These are phyloP conservation scores for Limosa lapponica DNA, from an alignment of 2,797 vertebrate genomes.

Conservation along the genomic window DNA sequence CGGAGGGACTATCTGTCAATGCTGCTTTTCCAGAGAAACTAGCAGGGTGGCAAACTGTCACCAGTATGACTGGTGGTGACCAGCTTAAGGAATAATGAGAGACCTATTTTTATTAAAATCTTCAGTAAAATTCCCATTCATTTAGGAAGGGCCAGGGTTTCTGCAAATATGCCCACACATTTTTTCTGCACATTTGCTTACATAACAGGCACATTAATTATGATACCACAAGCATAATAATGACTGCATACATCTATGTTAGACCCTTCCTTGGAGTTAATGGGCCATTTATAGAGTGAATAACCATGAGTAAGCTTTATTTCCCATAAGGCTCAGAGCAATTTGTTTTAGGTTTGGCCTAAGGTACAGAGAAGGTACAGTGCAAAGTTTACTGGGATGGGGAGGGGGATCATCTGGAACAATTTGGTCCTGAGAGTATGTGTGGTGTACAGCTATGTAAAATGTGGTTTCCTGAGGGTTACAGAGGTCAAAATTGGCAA, in stretches of 20 bases:
- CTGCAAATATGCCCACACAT: accelerated
- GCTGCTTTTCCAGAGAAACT: background rate
- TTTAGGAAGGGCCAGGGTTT: background rate
- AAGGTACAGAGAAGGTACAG: background rate
- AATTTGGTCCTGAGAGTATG: background rate
- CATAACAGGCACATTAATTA: background rate
- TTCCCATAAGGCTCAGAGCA: background rate
- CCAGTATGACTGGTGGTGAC: background rate
- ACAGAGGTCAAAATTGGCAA: background rate
- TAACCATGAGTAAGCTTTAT: background rate
- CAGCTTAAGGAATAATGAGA: background rate
- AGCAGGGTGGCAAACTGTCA: background rate
- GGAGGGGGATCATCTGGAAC: background rate
- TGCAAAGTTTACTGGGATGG: background rate
- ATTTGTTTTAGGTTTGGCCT: background rate
- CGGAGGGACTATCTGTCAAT: background rate
- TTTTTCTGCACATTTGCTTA: background rate
- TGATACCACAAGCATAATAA: background rate
- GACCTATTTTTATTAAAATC: background rate
- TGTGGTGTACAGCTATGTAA: background rate
- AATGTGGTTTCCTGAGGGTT: background rate
- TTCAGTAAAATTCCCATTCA: background rate
- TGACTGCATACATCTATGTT: background rate
- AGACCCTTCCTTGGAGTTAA: slow-evolving; percentile 2
- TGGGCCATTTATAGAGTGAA: background rate